phyloP scores from a whole-genome alignment of 2,888 invertebrate genomes.

The Protonemura montana region DNA sequence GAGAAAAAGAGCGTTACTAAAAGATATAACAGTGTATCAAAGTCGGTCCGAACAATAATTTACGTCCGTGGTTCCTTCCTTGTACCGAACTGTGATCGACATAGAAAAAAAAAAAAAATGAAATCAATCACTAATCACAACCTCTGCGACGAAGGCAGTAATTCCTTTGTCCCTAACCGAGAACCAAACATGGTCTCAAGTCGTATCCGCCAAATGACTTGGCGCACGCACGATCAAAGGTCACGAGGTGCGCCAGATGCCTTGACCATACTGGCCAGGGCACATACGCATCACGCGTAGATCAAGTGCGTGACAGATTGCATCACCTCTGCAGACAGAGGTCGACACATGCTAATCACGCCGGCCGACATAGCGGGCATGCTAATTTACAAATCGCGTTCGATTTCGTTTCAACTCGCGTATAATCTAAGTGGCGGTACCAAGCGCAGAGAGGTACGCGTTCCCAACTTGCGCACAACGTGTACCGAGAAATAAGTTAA shows the following conservation, averaged over 20 bases:
- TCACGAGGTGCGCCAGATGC: not conserved
- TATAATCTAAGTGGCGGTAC: not conserved
- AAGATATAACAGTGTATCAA: too few species aligned
- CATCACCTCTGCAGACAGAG: not conserved
- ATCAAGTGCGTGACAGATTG: not conserved
- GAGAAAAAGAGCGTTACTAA: too few species aligned
- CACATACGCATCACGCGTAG: not conserved
- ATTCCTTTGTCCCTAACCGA: not conserved
- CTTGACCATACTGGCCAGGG: not conserved
- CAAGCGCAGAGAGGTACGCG: not conserved
- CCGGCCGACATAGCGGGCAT: not conserved
- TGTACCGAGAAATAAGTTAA: not conserved
- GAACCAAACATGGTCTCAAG: not conserved
- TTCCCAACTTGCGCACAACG: not conserved
- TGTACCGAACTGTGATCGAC: not conserved
- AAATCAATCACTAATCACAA: slow-evolving; percentile 5
- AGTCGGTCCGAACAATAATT: not conserved
- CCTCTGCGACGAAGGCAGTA: not conserved
- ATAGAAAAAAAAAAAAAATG: not conserved
- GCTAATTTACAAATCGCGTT: not conserved
- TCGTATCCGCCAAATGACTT: not conserved
- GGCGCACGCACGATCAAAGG: not conserved
- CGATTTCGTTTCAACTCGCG: not conserved
- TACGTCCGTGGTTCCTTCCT: not conserved
- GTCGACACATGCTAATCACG: not conserved